Conservation (phyloP, 2,113 vertebrate genomes). For the Marmota monax region DNA sequence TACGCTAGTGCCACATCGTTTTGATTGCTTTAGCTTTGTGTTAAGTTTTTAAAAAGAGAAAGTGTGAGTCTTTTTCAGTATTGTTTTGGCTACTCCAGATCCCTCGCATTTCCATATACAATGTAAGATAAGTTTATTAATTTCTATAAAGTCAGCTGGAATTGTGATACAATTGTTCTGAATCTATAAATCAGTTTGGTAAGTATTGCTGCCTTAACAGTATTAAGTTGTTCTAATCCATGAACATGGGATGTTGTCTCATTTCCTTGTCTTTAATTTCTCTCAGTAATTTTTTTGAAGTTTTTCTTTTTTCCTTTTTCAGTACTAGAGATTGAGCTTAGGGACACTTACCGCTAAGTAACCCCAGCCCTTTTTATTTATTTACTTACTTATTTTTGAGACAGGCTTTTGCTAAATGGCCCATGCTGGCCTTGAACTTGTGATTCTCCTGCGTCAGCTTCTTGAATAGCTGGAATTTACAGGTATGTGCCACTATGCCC, state of each 20-base stretch:
- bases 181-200: background rate
- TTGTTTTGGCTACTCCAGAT: background rate
- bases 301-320: too few species aligned
- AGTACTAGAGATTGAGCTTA: too few species aligned
- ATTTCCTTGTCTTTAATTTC: slow-evolving; percentile 23
- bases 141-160: background rate
- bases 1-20: background rate
- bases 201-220: background rate
- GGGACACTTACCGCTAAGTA: too few species aligned
- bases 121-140: slow-evolving; percentile 19
- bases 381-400: too few species aligned
- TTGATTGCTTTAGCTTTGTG: background rate
- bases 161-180: background rate
- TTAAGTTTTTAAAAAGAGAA: background rate
- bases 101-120: background rate
- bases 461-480: too few species aligned
- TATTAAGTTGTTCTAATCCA: background rate
- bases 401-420: too few species aligned
- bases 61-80: background rate
- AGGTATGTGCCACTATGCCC: too few species aligned
- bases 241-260: background rate
- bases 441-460: too few species aligned
- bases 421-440: too few species aligned
- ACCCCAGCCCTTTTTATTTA: too few species aligned
- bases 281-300: background rate